Evolutionary conservation across 2,888 invertebrate genomes (phyloP).

Genomic region (Xanthorhoe spadicearia): DNA sequence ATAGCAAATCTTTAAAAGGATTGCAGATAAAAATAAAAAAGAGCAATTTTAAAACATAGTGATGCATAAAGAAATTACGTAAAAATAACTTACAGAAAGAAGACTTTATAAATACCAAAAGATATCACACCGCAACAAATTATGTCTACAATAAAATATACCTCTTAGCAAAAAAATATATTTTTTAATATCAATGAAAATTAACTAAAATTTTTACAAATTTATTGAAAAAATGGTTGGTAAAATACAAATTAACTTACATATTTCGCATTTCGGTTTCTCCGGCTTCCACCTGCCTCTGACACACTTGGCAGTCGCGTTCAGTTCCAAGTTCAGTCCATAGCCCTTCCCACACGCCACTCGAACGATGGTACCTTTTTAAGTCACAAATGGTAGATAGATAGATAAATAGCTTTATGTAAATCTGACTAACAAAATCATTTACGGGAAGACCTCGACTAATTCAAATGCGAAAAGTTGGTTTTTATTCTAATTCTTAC

Average conservation of each 20-base stretch:
- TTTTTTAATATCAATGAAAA: too few species aligned
- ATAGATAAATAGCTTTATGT: too few species aligned
- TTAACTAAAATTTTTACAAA: too few species aligned
- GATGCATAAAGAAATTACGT: neutral
- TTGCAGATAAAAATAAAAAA: neutral
- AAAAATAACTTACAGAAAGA: neutral
- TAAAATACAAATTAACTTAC: conserved; percentile 79
- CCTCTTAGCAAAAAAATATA: too few species aligned
- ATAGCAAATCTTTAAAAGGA: conserved; percentile 4
- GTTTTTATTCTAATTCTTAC: conserved; percentile 57
- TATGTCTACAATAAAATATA: too few species aligned
- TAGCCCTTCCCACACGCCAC: conserved; percentile 92
- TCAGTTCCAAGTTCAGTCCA: conserved; percentile 89
- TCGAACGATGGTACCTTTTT: conserved; percentile 87
- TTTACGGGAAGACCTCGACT: too few species aligned
- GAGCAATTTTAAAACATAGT: neutral
- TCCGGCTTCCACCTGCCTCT: conserved; percentile 94
- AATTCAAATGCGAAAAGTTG: too few species aligned
- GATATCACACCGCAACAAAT: too few species aligned
- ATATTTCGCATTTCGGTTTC: conserved; percentile 91
- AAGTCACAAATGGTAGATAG: neutral
- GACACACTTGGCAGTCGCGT: conserved; percentile 91
- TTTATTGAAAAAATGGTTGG: too few species aligned
- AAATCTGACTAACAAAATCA: too few species aligned
- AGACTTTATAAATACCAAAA: too few species aligned